Base-by-base conservation (phyloP, 2,797 vertebrate species). In the Manis crassicaudata region DNA sequence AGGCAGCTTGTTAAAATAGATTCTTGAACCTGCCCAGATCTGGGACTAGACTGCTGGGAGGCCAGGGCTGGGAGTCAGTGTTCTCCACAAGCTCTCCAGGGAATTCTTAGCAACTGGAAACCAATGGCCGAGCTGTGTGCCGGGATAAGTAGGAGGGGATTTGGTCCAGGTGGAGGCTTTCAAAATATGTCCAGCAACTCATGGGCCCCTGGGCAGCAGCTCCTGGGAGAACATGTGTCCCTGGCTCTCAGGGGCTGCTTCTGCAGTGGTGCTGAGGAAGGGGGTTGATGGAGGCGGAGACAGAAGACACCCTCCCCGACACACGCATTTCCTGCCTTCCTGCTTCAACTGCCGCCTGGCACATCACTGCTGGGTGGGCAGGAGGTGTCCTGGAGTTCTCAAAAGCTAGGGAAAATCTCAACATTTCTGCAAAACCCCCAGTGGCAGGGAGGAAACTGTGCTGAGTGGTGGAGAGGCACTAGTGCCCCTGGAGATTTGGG, bases 281-380 rank as follows among this genome's bases (percentile, higher is more conserved):
- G 68, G 68, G 52, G 7, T 7, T 29, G 32, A 35, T 21, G 17
- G 25, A 43, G n/a, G n/a, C 7, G 32, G 1, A 43, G 14, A 54
- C 12, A 27, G 35, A n/a, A 8, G 6, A 1, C 5, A 3, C 27
- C 40, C 27, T 32, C 21, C 0, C 27, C 2, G 6, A 37, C 43
- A 14, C 23, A 54, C 20, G 6, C 4, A 12, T 17, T 10, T 75
- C 35, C 56, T 7, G 17, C 58, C 23, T 56, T 21, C 63, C 16
- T 83, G 58, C 27, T 16, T 43, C 0, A 1, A 4, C 2, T 23
- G 21, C 35, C 73, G 37, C 35, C 12, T 3, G 7, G 37, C 54
- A 29, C 5, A 13, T 16, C 23, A 0, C 0, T n/a, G 60, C 68
- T 37, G 21, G 56, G n/a, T 1, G 8, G 18, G 37, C 29, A 73